phyloP scores from a whole-genome alignment of 2,797 vertebrate species.

The Sphenopsis melanotis region DNA sequence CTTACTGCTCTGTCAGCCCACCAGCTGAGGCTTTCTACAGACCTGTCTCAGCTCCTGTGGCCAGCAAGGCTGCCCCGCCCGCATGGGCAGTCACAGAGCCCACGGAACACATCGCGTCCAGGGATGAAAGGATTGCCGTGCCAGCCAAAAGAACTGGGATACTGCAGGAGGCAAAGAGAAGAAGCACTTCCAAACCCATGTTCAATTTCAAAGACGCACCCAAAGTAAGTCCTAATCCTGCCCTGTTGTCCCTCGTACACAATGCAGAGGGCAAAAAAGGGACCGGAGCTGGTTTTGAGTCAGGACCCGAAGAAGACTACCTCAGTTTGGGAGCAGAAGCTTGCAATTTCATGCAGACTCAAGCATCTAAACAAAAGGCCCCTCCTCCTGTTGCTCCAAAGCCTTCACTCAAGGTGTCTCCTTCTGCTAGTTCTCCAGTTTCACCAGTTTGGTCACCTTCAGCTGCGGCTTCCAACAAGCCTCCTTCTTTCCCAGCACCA shows the following conservation, averaged over 20 bases:
- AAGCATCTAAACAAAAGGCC: constrained; percentile 85
- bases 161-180: constrained; percentile 85
- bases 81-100: constrained; percentile 82
- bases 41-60: constrained; percentile 64
- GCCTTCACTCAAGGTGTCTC: constrained; percentile 79
- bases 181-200: constrained; percentile 87
- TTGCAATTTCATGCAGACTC: constrained; percentile 94
- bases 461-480: constrained; percentile 73
- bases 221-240: constrained; percentile 92
- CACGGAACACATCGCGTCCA: constrained; percentile 90
- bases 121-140: constrained; percentile 93
- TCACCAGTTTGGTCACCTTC: constrained; percentile 87
- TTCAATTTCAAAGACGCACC: constrained; percentile 93
- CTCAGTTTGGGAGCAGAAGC: constrained; percentile 97
- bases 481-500: constrained; percentile 80
- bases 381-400: constrained; percentile 97
- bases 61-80: constrained; percentile 55
- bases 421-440: constrained; percentile 74
- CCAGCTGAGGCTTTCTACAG: constrained; percentile 78
- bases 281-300: constrained; percentile 85
- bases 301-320: constrained; percentile 95
- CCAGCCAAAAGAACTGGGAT: constrained; percentile 92
- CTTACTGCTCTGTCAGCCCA: constrained; percentile 74
- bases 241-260: constrained; percentile 87
- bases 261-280: constrained; percentile 82